phyloP scores from a whole-genome alignment of 1,140 invertebrate genomes.

The Drosophila tropicalis region DNA sequence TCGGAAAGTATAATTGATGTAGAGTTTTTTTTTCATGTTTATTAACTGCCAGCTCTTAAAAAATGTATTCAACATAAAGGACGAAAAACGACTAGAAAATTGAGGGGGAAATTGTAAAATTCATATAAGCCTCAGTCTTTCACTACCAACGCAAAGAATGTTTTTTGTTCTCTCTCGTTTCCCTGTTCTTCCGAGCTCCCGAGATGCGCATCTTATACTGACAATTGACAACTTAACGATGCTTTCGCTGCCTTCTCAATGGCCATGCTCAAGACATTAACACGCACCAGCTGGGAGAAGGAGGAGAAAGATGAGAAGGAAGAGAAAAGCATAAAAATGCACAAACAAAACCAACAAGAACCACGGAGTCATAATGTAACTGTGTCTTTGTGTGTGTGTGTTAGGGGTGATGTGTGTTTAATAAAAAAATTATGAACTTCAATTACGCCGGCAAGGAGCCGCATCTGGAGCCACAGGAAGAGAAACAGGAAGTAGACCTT shows the following conservation, averaged over 20 bases:
- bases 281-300: constrained; percentile 41
- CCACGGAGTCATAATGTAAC: background rate
- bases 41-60: too few relatives aligned
- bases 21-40: too few relatives aligned
- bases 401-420: constrained; percentile 47
- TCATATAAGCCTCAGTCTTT: background rate
- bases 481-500: background rate
- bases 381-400: background rate
- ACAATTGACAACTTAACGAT: constrained; percentile 59
- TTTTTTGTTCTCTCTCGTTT: constrained; percentile 14
- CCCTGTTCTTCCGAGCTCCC: background rate
- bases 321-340: constrained; percentile 44
- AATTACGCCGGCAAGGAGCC: constrained; percentile 34
- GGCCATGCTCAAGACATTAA: constrained; percentile 57
- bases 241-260: constrained; percentile 51
- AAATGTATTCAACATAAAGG: too few relatives aligned
- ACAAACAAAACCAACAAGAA: constrained; percentile 46
- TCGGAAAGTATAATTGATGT: too few relatives aligned
- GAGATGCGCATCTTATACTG: constrained; percentile 33
- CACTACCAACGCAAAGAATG: too few relatives aligned
- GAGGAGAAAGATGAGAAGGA: constrained; percentile 5
- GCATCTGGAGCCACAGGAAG: background rate
- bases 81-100: too few relatives aligned
- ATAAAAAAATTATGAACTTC: constrained; percentile 64
- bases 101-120: background rate